Evolutionary conservation across 2,113 vertebrate genomes (phyloP).

Genomic region (Poecile atricapillus): DNA sequence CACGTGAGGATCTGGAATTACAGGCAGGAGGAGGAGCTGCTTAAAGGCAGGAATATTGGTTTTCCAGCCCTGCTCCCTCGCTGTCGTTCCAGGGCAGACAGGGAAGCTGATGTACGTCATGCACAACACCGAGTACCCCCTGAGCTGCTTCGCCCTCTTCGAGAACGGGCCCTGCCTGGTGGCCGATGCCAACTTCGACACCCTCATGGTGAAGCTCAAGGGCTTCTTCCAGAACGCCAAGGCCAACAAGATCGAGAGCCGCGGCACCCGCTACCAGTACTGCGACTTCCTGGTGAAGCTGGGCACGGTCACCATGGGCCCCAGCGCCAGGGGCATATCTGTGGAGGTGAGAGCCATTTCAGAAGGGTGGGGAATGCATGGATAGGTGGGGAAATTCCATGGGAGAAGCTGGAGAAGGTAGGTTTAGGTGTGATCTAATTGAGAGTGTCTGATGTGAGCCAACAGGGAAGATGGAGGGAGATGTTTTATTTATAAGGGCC

Average conservation of each 20-base stretch:
- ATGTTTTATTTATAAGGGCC: too few relatives aligned
- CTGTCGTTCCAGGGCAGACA: conserved; percentile 80
- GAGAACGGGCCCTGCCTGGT: conserved; percentile 91
- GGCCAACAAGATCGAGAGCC: conserved; percentile 95
- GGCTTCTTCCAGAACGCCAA: conserved; percentile 98
- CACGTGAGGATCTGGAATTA: accelerated
- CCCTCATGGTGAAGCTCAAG: conserved; percentile 96
- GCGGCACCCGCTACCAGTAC: conserved; percentile 92
- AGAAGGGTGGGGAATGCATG: accelerated
- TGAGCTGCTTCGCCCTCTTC: conserved; percentile 93
- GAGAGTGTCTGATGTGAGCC: not conserved
- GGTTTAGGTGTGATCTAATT: not conserved
- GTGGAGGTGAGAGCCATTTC: conserved; percentile 81
- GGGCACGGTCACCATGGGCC: conserved; percentile 92
- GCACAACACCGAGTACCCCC: conserved; percentile 94
- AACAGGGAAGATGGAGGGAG: not conserved
- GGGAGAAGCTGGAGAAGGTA: not conserved
- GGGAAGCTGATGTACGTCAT: conserved; percentile 95
- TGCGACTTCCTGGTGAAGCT: conserved; percentile 96
- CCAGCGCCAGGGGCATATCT: conserved; percentile 91
- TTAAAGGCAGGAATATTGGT: not conserved
- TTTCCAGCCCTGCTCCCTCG: not conserved
- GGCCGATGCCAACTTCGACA: conserved; percentile 94
- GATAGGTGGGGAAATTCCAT: accelerated
- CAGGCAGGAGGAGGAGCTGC: not conserved